Base-by-base conservation (phyloP, 37 sponge, comb jelly and placozoan genomes). In the Dysidea cf. avara region DNA sequence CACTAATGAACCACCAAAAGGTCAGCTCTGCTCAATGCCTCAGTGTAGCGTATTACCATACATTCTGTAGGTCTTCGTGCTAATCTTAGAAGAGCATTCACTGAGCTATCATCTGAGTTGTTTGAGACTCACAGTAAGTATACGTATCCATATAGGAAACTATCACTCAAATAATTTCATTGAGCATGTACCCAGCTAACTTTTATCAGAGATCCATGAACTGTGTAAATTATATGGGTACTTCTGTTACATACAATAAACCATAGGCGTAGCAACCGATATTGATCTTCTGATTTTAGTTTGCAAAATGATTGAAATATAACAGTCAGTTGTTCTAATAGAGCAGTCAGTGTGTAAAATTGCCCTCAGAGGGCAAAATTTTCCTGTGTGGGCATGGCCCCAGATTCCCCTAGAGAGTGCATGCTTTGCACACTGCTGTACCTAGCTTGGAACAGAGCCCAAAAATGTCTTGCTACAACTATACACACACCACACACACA, bases 1-100 rank as follows among this genome's bases (percentile, higher is more conserved):
- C 63, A 98, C 99, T 61, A 98, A 95, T 47, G 99, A 98, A 63
- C 99, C 96, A 7, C 99, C 99, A 14, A 95, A 92, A 72, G 99
- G 93, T 92, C 11, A 39, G 46, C 6, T 26, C 32, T 20, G 6
- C 0, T 53, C 20, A 12, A 18, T 35, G 16, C 33, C 3, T 34
- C 72, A 30, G 13, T 26, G 7, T 14, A 7, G 58, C 14, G 7
- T 56, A 13, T 56, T 5, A 13, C 11, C 11, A 26, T 56, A 12
- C 28, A n/a, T n/a, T n/a, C 13, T 28, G 18, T 66, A 90, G 91
- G 97, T 54, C 72, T 98, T 2, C 68, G 96, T 29, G 85, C 95
- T 54, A 98, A 98, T 56, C 46, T 98, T 2, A 92, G 79, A 36
- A 70, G 99, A 68, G 92, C 99, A 53, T 92, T 94, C 33, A 74